Percentiles rank a stretch among this genome's conserved stretches.
Conservation (phyloP, 2,888 invertebrate species). For the Crocallis elinguaria region DNA sequence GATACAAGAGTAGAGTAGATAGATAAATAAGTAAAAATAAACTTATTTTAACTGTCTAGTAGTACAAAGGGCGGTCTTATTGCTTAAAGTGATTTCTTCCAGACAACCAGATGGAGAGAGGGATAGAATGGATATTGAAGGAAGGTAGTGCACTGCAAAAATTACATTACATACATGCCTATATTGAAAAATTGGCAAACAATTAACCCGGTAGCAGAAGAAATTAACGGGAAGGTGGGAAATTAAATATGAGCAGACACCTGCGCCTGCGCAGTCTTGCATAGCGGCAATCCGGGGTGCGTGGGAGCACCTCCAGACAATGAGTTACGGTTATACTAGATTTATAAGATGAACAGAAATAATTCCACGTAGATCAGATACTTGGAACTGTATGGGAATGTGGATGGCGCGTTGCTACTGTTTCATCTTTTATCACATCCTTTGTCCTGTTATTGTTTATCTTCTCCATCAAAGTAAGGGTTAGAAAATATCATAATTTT, state of each 20-base stretch:
- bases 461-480: not conserved
- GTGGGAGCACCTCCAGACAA: slow-evolving; percentile 36
- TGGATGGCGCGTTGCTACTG: not conserved
- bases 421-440: not conserved
- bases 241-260: slow-evolving; percentile 39
- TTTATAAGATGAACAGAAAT: slow-evolving; percentile 24
- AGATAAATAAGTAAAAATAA: no score
- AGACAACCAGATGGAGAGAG: no score
- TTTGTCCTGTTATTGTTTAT: not conserved
- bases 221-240: slow-evolving; percentile 48
- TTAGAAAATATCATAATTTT: no score
- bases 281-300: slow-evolving; percentile 35
- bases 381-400: slow-evolving; percentile 9
- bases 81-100: no score
- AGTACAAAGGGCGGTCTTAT: no score
- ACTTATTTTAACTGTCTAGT: no score
- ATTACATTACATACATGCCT: no score
- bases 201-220: slow-evolving; percentile 29
- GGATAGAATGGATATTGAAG: no score
- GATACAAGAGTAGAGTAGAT: not conserved
- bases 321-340: slow-evolving; percentile 32
- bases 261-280: slow-evolving; percentile 32
- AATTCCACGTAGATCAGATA: slow-evolving; percentile 6
- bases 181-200: slow-evolving; percentile 9
- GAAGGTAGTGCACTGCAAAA: no score